Evolutionary conservation across 1,140 invertebrate species (phyloP).

Genomic region (Neuroterus valhalla): DNA sequence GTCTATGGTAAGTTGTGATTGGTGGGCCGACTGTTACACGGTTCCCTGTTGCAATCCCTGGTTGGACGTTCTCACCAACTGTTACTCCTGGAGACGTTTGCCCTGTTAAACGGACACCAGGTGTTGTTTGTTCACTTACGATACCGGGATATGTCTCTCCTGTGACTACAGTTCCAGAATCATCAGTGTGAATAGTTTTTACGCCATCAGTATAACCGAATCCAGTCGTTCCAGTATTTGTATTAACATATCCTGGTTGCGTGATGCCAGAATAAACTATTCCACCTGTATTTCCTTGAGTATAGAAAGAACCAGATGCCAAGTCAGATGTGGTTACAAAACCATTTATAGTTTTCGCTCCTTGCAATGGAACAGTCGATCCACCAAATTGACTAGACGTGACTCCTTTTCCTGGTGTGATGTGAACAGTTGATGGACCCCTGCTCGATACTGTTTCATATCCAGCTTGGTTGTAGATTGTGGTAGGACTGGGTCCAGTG

Average conservation of each 20-base stretch:
- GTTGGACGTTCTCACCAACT: slow-evolving; percentile 37
- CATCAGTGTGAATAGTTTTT: not conserved
- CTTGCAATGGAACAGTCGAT: not conserved
- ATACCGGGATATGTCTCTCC: slow-evolving; percentile 9
- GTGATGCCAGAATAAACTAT: not conserved
- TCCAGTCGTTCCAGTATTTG: not conserved
- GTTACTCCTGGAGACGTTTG: slow-evolving; percentile 44
- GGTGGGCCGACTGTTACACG: slow-evolving; percentile 27
- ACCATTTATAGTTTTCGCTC: not conserved
- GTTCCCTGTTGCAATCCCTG: slow-evolving; percentile 41
- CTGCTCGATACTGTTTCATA: slow-evolving; percentile 1
- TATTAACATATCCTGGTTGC: slow-evolving; percentile 1
- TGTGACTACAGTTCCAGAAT: no score
- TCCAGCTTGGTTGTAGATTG: slow-evolving; percentile 33
- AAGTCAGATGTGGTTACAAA: not conserved
- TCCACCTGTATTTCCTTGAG: slow-evolving; percentile 3
- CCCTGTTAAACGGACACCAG: slow-evolving; percentile 42
- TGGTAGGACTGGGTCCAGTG: slow-evolving; percentile 36
- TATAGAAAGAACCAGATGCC: not conserved
- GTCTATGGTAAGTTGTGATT: slow-evolving; percentile 34
- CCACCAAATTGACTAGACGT: slow-evolving; percentile 14
- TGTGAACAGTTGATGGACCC: not conserved
- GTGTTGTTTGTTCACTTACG: slow-evolving; percentile 40
- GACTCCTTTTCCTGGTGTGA: slow-evolving; percentile 1
- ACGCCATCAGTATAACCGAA: not conserved